Conservation (phyloP, 2,888 invertebrate genomes). For the Uloborus plumipes region DNA sequence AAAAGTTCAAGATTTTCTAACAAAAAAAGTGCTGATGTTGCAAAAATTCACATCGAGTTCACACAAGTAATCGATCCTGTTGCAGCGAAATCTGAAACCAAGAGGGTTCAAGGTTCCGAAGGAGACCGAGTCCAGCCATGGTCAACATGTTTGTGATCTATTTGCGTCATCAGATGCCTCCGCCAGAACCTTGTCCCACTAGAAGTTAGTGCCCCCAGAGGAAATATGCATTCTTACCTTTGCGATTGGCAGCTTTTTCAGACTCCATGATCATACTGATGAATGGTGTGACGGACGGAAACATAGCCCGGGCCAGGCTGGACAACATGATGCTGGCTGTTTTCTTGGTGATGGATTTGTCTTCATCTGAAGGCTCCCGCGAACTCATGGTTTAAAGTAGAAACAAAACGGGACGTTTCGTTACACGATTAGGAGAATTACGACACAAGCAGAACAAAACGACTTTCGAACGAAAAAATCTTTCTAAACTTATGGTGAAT, state of each 20-base stretch:
- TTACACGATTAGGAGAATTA: background rate
- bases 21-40: too few species aligned
- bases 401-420: background rate
- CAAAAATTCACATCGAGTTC: too few species aligned
- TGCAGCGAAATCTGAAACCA: too few species aligned
- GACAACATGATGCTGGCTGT: conserved; percentile 25
- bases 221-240: conserved; percentile 30
- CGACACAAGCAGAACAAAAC: background rate
- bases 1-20: too few species aligned
- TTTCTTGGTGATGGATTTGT: background rate
- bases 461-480: too few species aligned
- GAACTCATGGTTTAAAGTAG: background rate
- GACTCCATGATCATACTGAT: conserved; percentile 56
- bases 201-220: too few species aligned
- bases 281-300: conserved; percentile 49
- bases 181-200: too few species aligned
- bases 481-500: background rate
- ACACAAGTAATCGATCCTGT: too few species aligned
- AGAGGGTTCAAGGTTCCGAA: too few species aligned
- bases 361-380: background rate
- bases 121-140: too few species aligned
- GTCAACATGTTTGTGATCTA: too few species aligned
- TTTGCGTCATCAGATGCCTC: too few species aligned
- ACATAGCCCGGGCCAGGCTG: conserved; percentile 45
- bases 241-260: conserved; percentile 17